phyloP scores from a whole-genome alignment of 2,888 invertebrate genomes.

The Homarus gammarus region DNA sequence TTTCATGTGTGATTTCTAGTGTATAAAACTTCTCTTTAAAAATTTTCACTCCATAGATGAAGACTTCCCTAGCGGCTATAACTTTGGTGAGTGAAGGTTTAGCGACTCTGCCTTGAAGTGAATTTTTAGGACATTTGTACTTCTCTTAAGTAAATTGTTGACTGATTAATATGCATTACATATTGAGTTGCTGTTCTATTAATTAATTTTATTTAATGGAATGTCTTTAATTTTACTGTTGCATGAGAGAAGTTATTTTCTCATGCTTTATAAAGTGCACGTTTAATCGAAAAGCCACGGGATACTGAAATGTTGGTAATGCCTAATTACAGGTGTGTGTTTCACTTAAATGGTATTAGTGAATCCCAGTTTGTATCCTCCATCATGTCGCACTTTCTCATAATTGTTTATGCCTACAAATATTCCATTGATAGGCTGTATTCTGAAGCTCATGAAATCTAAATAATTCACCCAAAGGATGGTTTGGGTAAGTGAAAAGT shows the following conservation, averaged over 20 bases:
- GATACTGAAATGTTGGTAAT: not conserved
- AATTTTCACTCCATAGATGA: conserved; percentile 53
- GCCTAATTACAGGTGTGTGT: too few relatives aligned
- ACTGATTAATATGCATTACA: too few relatives aligned
- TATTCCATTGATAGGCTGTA: too few relatives aligned
- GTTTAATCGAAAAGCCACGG: not conserved
- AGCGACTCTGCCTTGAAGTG: not conserved
- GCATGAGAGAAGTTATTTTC: not conserved
- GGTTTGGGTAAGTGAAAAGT: too few relatives aligned
- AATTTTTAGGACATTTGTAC: not conserved
- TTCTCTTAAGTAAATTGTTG: too few relatives aligned
- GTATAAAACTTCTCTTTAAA: conserved; percentile 1
- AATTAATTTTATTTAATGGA: not conserved
- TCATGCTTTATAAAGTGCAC: not conserved
- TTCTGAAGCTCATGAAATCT: too few relatives aligned
- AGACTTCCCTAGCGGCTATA: conserved; percentile 35
- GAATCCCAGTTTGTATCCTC: too few relatives aligned
- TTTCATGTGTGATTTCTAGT: too few relatives aligned
- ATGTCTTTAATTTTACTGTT: not conserved
- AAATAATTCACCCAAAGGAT: too few relatives aligned
- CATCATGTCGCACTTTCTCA: too few relatives aligned
- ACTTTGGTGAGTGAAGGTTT: conserved; percentile 47
- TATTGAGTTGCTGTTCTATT: not conserved
- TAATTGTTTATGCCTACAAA: too few relatives aligned
- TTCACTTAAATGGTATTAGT: too few relatives aligned